Evolutionary conservation across 30 jellyfish, hydroid and myxozoan genomes (phyloP).

Genomic region (Kudoa iwatai): DNA sequence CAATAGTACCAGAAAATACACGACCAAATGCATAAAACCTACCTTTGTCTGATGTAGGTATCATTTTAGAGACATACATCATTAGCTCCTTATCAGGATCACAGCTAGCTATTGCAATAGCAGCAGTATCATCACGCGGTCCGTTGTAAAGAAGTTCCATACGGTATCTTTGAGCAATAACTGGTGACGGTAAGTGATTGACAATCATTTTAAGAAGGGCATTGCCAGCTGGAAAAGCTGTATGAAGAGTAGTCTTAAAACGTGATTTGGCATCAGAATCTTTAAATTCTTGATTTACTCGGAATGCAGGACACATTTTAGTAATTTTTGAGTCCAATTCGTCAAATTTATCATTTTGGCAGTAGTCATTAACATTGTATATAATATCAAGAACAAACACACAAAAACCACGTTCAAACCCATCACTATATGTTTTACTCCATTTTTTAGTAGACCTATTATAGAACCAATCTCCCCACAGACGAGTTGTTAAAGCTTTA

Average conservation of each 20-base stretch:
- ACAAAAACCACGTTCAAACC: conserved; percentile 47
- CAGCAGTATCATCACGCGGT: conserved; percentile 64
- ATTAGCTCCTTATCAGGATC: conserved; percentile 17
- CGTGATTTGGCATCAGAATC: conserved; percentile 70
- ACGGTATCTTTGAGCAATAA: conserved; percentile 59
- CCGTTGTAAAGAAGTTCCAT: conserved; percentile 80
- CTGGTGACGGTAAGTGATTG: conserved; percentile 94
- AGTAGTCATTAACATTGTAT: conserved; percentile 16
- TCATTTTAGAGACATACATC: conserved; percentile 95
- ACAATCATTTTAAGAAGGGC: conserved; percentile 60
- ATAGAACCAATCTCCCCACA: conserved; percentile 88
- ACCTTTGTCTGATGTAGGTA: conserved; percentile 89
- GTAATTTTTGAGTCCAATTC: too few relatives aligned
- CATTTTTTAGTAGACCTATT: conserved; percentile 52
- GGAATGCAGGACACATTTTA: too few relatives aligned
- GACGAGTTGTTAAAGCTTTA: conserved; percentile 61
- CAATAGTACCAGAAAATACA: conserved; percentile 77
- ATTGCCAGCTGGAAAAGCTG: conserved; percentile 91
- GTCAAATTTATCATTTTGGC: too few relatives aligned
- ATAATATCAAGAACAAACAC: conserved; percentile 62
- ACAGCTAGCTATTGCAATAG: conserved; percentile 46
- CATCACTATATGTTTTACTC: conserved; percentile 25
- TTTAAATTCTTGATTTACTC: conserved; percentile 27
- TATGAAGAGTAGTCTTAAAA: conserved; percentile 38
- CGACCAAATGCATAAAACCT: conserved; percentile 94